phyloP scores from a whole-genome alignment of 2,888 invertebrate species.

The Agrochola circellaris region DNA sequence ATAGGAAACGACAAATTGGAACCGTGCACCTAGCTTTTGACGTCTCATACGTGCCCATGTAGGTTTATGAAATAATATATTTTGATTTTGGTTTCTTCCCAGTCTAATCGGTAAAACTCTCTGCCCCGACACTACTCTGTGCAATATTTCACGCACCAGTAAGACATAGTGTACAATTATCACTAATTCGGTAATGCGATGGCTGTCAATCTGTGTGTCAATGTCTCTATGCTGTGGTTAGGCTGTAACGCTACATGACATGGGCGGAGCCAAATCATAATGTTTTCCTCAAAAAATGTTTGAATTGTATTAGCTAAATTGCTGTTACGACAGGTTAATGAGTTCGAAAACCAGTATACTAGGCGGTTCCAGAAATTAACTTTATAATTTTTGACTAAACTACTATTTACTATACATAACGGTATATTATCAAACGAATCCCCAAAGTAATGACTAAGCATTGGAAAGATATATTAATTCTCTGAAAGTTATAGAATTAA shows the following conservation, averaged over 20 bases:
- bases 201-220: conserved; percentile 81
- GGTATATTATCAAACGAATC: neutral
- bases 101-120: conserved; percentile 5
- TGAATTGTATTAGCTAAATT: conserved; percentile 45
- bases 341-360: conserved; percentile 43
- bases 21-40: neutral
- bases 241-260: conserved; percentile 68
- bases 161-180: conserved; percentile 76
- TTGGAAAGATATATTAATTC: no score
- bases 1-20: neutral
- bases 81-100: neutral
- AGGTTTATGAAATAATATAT: neutral
- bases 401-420: neutral
- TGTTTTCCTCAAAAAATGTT: conserved; percentile 55
- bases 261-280: conserved; percentile 68
- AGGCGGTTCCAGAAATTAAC: conserved; percentile 1
- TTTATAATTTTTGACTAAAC: conserved; percentile 17
- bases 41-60: neutral
- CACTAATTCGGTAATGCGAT: conserved; percentile 77
- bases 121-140: conserved; percentile 47
- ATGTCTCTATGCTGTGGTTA: conserved; percentile 73
- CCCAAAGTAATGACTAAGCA: neutral
- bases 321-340: conserved; percentile 45
- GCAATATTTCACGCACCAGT: conserved; percentile 71
- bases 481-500: neutral